Conservation (phyloP, 1,140 invertebrate genomes). For the Stenopsyche tienmushanensis region DNA sequence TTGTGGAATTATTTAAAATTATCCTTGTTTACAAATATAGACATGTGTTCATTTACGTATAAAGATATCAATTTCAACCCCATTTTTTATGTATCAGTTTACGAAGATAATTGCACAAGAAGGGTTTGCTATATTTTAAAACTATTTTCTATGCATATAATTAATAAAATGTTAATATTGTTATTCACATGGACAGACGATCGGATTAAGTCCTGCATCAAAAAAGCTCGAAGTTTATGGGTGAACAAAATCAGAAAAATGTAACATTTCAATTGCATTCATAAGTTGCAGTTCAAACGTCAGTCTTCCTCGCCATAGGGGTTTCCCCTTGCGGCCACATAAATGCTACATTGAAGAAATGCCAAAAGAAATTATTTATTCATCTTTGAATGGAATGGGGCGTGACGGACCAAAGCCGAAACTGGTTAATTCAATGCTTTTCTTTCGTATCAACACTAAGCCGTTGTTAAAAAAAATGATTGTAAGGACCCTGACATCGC, state of each 20-base stretch:
- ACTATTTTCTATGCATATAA: too few species aligned
- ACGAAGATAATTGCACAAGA: too few species aligned
- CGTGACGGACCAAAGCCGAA: constrained; percentile 18
- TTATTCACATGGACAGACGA: neutral
- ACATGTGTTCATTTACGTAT: neutral
- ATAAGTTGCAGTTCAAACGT: neutral
- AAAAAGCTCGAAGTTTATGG: neutral
- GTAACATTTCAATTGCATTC: neutral
- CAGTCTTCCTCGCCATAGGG: neutral
- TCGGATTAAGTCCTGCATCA: neutral
- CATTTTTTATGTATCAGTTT: too few species aligned
- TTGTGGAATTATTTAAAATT: too few species aligned
- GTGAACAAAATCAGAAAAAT: neutral
- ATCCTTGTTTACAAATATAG: neutral
- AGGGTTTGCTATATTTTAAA: too few species aligned
- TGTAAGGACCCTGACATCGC: neutral
- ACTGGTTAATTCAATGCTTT: constrained; percentile 21
- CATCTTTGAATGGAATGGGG: constrained; percentile 21
- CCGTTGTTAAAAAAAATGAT: constrained; percentile 17
- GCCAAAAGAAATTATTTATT: constrained; percentile 19
- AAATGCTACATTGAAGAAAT: constrained; percentile 6
- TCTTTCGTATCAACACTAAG: neutral
- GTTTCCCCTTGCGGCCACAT: constrained; percentile 7
- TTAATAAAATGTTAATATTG: too few species aligned
- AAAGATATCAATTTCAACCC: neutral